A percentile compares a stretch with the other conserved stretches of the same genome.
These are phyloP conservation scores for Naja naja DNA, from an alignment of 2,113 vertebrate species.

Conservation along the genomic window DNA sequence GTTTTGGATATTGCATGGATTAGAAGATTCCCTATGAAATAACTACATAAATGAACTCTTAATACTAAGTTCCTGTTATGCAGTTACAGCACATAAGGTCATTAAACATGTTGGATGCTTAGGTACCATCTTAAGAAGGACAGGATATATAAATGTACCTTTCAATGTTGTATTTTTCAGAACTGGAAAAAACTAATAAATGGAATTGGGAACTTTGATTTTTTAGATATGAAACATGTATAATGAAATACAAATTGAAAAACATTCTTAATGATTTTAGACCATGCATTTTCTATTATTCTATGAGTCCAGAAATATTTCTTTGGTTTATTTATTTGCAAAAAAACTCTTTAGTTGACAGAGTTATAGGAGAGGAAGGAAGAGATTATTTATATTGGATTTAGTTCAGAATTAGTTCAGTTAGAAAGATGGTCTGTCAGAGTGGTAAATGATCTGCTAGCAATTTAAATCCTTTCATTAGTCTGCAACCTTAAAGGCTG, in stretches of 20 bases:
- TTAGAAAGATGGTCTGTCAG: background rate
- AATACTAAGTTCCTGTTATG: background rate
- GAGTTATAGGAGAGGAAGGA: background rate
- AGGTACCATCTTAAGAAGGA: background rate
- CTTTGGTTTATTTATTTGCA: constrained; percentile 2
- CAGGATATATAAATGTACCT: background rate
- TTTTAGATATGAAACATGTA: background rate
- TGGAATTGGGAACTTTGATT: background rate
- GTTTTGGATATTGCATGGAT: background rate
- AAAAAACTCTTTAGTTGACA: background rate
- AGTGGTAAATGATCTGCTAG: background rate
- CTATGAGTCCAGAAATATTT: background rate
- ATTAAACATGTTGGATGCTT: background rate
- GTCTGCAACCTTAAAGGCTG: background rate
- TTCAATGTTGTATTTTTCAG: background rate
- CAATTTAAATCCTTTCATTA: background rate
- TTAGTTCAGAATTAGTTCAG: background rate
- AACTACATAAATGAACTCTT: background rate
- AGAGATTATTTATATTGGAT: background rate
- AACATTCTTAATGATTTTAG: background rate
- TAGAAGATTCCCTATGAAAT: background rate
- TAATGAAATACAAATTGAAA: background rate
- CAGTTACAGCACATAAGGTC: background rate
- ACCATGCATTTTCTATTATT: background rate
- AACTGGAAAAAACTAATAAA: background rate